Base-by-base conservation (phyloP, 2,797 vertebrate species). In the Anolis apletophallus region DNA sequence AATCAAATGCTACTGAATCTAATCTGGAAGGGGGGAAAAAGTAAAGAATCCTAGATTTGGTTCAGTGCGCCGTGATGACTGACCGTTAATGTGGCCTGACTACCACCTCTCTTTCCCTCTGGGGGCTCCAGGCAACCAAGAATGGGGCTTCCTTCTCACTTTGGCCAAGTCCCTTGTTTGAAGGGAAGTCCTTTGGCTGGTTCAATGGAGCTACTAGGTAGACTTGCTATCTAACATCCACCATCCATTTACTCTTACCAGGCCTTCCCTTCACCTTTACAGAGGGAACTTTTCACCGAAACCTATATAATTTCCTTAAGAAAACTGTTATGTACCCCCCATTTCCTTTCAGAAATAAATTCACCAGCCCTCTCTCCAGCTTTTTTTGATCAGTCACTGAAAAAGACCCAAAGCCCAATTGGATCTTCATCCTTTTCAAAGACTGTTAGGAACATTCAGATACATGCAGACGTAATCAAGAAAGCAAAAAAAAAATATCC, bases 401-500 rank as follows among this genome's bases (percentile, higher is more conserved):
- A 1, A 79, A 75, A 34, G 8, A 11, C 73, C 78, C 73, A 0
- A 0, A 68, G n/a, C 0, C 0, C 2, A 68, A 1, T 80, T 88
- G 81, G 81, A 85, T 77, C 73, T 73, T 67, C 32, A 9, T 59
- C 77, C 76, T 87, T 88, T 87, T 88, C 10, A 88, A 83, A 40
- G 74, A 72, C 1, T 81, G 0, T 21, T 89, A 64, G 80, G 55
- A 91, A 69, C 89, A 88, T 89, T 80, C 88, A 84, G 50, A 71
- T 23, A 85, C 36, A 12, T 80, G 87, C 87, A 80, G 74, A 85
- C 74, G 80, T 55, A 57, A 64, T 12, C 59, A 81, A 0, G 23
- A 94, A 81, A 84, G 1, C 90, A 76, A 72, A 86, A 71, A 90
- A 68, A 80, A 59, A 79, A 90, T 86, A 83, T 90, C 50, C 61